These are phyloP conservation scores for Boulengeromyrus knoepffleri DNA, from an alignment of 2,113 vertebrate genomes.

Conservation along the genomic window DNA sequence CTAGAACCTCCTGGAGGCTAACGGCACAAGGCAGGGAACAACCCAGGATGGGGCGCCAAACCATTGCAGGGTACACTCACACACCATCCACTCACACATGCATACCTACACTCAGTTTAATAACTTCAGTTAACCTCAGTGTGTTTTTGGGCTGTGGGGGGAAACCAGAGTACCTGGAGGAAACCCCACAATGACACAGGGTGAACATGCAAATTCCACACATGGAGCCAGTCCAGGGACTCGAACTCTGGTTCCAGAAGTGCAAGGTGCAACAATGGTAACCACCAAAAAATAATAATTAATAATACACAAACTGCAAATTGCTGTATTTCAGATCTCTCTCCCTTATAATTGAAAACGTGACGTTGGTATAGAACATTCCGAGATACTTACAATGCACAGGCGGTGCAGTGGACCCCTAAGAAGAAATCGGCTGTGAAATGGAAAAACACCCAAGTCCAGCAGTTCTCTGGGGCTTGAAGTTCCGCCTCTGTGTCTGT, in stretches of 20 bases:
- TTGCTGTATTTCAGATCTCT: background rate
- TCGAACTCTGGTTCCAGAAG: background rate
- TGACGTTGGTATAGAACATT: background rate
- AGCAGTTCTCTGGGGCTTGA: slow-evolving; percentile 22
- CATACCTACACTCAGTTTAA: background rate
- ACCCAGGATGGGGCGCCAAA: background rate
- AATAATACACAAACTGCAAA: background rate
- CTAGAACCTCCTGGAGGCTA: background rate
- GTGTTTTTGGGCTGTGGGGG: background rate
- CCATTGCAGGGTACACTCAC: background rate
- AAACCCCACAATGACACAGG: background rate
- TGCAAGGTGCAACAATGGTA: background rate
- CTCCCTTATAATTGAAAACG: background rate
- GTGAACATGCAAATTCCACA: background rate
- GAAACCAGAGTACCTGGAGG: background rate
- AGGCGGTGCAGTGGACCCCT: background rate
- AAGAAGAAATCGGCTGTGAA: slow-evolving; percentile 23
- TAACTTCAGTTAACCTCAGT: background rate
- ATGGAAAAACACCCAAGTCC: slow-evolving; percentile 27
- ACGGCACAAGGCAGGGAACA: background rate
- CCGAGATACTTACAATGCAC: background rate
- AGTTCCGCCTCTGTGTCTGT: slow-evolving; percentile 16
- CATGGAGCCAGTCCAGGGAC: background rate
- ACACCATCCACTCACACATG: background rate
- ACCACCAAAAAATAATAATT: background rate